Percentiles rank a stretch among this genome's conserved stretches.
Evolutionary conservation across 2,113 vertebrate genomes (phyloP).

Genomic region (Indicator maculatus): DNA sequence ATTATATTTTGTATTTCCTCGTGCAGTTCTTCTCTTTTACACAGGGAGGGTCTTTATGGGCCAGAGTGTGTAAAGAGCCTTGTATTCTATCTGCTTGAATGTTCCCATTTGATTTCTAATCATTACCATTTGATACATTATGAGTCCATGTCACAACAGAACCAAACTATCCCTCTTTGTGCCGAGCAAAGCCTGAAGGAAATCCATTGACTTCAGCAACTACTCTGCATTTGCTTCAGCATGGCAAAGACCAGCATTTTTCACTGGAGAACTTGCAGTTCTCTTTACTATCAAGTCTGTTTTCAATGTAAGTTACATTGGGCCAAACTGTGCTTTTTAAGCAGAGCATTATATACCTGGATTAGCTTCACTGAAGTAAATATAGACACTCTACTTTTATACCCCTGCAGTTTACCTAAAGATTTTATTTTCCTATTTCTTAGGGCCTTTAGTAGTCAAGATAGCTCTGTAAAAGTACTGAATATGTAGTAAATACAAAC

Average conservation of each 20-base stretch:
- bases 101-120: background rate
- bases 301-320: background rate
- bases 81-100: background rate
- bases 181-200: background rate
- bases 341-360: background rate
- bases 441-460: background rate
- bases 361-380: constrained; percentile 1
- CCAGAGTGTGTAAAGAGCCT: background rate
- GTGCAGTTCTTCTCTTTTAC: background rate
- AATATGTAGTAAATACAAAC: constrained; percentile 22
- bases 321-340: background rate
- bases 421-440: constrained; percentile 24
- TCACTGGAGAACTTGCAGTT: background rate
- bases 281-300: background rate
- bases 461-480: background rate
- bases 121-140: background rate
- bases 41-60: background rate
- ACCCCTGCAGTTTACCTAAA: background rate
- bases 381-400: background rate
- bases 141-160: background rate
- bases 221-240: background rate
- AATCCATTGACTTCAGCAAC: background rate
- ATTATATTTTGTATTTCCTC: background rate
- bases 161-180: background rate
- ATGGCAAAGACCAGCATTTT: background rate